Conservation (phyloP, 2,888 invertebrate species). For the Amblyjoppa proteus region DNA sequence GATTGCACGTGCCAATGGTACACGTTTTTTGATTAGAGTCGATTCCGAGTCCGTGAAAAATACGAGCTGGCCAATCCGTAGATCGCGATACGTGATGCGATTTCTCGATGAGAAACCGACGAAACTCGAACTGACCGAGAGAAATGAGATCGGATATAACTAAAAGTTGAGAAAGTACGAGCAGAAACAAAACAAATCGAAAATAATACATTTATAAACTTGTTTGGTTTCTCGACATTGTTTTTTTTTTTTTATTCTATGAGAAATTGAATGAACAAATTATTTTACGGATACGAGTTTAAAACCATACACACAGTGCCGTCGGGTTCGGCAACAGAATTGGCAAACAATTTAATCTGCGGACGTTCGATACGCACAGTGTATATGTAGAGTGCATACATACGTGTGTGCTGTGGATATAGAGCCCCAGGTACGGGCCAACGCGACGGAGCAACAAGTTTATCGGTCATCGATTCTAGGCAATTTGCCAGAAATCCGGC, state of each 20-base stretch:
- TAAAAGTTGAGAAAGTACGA: background rate
- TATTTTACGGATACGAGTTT: background rate
- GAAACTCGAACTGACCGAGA: conserved; percentile 1
- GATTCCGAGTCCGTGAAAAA: conserved; percentile 32
- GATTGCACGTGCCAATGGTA: conserved; percentile 16
- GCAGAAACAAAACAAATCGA: background rate
- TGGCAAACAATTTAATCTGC: background rate
- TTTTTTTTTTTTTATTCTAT: background rate
- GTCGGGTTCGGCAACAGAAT: background rate
- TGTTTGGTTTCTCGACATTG: background rate
- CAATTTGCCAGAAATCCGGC: conserved; percentile 23
- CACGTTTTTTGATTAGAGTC: conserved; percentile 33
- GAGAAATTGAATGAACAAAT: background rate
- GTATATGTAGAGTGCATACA: conserved; percentile 12
- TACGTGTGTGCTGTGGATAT: background rate
- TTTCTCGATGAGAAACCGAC: background rate
- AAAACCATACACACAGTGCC: background rate
- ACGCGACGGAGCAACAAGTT: conserved; percentile 64
- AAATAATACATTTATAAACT: conserved; percentile 2
- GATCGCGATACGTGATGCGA: conserved; percentile 23
- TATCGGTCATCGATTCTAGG: conserved; percentile 60
- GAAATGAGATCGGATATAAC: background rate
- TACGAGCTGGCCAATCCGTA: background rate
- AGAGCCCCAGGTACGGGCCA: conserved; percentile 28
- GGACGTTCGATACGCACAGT: conserved; percentile 2